A percentile compares a stretch with the other conserved stretches of the same genome.
phyloP scores from a whole-genome alignment of 1,140 invertebrate species.

The Neodiprion pinetum region DNA sequence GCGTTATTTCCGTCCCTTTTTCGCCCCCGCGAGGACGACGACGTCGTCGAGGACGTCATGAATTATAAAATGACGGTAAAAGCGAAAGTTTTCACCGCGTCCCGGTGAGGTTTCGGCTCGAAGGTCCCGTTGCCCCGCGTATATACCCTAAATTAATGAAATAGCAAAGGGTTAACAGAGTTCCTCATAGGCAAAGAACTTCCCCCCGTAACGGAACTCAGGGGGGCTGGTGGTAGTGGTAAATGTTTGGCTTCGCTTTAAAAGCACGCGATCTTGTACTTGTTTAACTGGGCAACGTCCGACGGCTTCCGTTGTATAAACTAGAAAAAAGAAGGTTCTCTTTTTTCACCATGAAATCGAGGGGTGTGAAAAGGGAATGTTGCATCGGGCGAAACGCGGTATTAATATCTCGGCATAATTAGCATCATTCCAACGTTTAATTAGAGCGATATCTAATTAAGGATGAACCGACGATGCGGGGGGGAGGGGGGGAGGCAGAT shows the following conservation, averaged over 20 bases:
- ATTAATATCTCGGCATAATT: too few relatives aligned
- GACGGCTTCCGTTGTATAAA: too few relatives aligned
- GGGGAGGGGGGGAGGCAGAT: too few relatives aligned
- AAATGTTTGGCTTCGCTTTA: background rate
- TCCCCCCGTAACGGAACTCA: background rate
- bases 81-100: conserved; percentile 53
- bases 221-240: background rate
- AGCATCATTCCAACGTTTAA: too few relatives aligned
- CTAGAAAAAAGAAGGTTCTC: too few relatives aligned
- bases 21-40: conserved; percentile 41
- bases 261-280: background rate
- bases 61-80: conserved; percentile 61
- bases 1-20: conserved; percentile 29
- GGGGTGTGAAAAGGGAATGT: too few relatives aligned
- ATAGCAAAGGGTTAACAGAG: background rate
- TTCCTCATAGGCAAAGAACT: background rate
- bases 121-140: background rate
- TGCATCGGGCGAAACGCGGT: too few relatives aligned
- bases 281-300: too few relatives aligned
- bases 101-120: conserved; percentile 36
- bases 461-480: too few relatives aligned
- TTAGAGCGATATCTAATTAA: too few relatives aligned
- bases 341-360: too few relatives aligned
- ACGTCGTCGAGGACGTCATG: conserved; percentile 55
- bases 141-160: background rate